A percentile compares a stretch with the other conserved stretches of the same genome.
Evolutionary conservation across 2,113 vertebrate species (phyloP).

Genomic region (Tricholaema leucomelas): DNA sequence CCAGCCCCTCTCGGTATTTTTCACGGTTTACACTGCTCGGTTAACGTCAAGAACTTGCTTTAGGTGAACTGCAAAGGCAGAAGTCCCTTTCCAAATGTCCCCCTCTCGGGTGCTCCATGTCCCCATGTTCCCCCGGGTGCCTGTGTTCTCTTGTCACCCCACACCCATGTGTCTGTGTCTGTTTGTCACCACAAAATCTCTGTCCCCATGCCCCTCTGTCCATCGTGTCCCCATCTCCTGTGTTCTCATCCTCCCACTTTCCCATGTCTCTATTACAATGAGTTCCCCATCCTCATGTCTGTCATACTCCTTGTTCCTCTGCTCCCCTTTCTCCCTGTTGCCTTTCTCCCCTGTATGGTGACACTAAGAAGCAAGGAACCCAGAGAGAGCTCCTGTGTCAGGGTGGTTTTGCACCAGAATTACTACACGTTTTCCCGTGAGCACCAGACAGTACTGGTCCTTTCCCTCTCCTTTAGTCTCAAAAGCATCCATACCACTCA

Average conservation of each 20-base stretch:
- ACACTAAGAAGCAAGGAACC: background rate
- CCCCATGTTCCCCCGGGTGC: too few species aligned
- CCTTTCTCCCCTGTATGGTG: background rate
- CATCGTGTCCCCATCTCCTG: background rate
- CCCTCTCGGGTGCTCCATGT: too few species aligned
- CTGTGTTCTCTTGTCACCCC: too few species aligned
- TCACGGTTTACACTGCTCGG: background rate
- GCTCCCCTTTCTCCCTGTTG: too few species aligned
- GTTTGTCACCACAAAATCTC: too few species aligned
- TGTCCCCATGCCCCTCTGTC: too few species aligned
- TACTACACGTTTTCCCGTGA: background rate
- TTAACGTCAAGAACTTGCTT: background rate
- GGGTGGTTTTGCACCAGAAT: conserved; percentile 40
- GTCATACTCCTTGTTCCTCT: too few species aligned
- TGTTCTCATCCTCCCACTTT: too few species aligned
- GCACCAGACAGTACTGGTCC: conserved; percentile 7
- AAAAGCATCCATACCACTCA: conserved; percentile 4
- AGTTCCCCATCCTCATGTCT: too few species aligned
- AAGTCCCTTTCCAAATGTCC: background rate
- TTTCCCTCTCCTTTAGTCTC: conserved; percentile 45
- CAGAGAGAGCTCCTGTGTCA: background rate
- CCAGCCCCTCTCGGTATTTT: background rate
- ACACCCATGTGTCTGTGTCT: too few species aligned
- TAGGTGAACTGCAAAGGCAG: background rate
- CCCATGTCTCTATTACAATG: too few species aligned